phyloP scores from a whole-genome alignment of 2,888 invertebrate species.

The Dicranocentrus wangi region DNA sequence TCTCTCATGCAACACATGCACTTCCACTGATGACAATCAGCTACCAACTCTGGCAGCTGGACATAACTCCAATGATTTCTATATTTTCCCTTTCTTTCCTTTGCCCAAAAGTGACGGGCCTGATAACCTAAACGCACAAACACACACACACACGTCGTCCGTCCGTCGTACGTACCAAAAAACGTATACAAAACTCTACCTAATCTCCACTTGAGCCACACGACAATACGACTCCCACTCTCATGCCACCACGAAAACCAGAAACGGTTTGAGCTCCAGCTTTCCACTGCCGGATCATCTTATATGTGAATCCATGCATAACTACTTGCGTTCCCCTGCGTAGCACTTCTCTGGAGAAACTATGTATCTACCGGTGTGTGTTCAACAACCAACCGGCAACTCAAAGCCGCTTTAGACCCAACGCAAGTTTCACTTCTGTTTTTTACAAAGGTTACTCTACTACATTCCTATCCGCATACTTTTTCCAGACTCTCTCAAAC shows the following conservation, averaged over 20 bases:
- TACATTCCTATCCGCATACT: too few relatives aligned
- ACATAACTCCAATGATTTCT: background rate
- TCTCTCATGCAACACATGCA: background rate
- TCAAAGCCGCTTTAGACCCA: too few relatives aligned
- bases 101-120: conserved; percentile 6
- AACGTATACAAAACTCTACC: background rate
- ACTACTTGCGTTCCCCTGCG: conserved; percentile 30
- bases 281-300: conserved; percentile 36
- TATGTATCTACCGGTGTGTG: background rate
- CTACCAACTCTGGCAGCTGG: background rate
- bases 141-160: conserved; percentile 11
- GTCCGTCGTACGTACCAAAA: background rate
- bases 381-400: background rate
- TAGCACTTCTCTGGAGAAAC: background rate
- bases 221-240: background rate
- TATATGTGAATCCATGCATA: conserved; percentile 36
- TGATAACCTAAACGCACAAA: conserved; percentile 5
- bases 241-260: conserved; percentile 38
- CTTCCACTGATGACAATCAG: conserved; percentile 5
- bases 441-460: too few relatives aligned
- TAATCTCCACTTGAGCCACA: background rate
- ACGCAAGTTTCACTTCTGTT: too few relatives aligned
- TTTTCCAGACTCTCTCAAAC: background rate
- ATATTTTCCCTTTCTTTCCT: background rate
- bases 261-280: conserved; percentile 48